Percentiles rank a stretch among this genome's conserved stretches.
Conservation (phyloP, 2,113 vertebrate species). For the Chionomys nivalis region DNA sequence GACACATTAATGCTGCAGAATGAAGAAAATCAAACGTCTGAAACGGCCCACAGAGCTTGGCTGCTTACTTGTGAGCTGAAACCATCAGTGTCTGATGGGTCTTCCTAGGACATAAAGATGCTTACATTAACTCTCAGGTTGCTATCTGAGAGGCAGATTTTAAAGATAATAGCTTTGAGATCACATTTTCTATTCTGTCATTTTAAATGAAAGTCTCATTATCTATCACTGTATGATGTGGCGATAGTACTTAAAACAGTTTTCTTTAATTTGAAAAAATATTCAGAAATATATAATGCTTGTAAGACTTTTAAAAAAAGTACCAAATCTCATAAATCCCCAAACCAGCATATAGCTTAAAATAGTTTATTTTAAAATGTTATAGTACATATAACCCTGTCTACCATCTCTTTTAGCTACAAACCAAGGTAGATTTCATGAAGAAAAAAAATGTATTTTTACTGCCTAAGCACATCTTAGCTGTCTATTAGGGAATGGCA, state of each 20-base stretch:
- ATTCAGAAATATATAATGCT: slow-evolving; percentile 78
- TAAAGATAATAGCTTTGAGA: slow-evolving; percentile 86
- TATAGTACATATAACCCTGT: slow-evolving; percentile 69
- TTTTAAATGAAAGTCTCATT: slow-evolving; percentile 86
- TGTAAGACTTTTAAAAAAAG: slow-evolving; percentile 74
- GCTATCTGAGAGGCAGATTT: slow-evolving; percentile 87
- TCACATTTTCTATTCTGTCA: slow-evolving; percentile 86
- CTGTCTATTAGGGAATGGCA: slow-evolving; percentile 87
- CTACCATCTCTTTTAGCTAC: slow-evolving; percentile 78
- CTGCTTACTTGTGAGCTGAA: slow-evolving; percentile 86
- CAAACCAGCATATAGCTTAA: slow-evolving; percentile 81
- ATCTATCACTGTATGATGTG: slow-evolving; percentile 81
- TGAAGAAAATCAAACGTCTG: slow-evolving; percentile 86
- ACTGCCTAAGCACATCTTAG: slow-evolving; percentile 86
- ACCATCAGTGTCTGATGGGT: slow-evolving; percentile 87
- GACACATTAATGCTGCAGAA: slow-evolving; percentile 86
- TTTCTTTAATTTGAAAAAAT: slow-evolving; percentile 86
- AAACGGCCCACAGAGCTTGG: slow-evolving; percentile 83
- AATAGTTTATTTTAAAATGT: slow-evolving; percentile 79
- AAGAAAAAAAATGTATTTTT: slow-evolving; percentile 85
- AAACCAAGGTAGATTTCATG: slow-evolving; percentile 85
- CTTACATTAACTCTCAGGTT: slow-evolving; percentile 89
- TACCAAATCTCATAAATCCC: slow-evolving; percentile 69
- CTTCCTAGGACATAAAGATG: slow-evolving; percentile 85
- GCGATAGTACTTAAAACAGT: slow-evolving; percentile 85